These are phyloP conservation scores for Mactromeris polynyma DNA, from an alignment of 2,888 invertebrate genomes.

Conservation along the genomic window DNA sequence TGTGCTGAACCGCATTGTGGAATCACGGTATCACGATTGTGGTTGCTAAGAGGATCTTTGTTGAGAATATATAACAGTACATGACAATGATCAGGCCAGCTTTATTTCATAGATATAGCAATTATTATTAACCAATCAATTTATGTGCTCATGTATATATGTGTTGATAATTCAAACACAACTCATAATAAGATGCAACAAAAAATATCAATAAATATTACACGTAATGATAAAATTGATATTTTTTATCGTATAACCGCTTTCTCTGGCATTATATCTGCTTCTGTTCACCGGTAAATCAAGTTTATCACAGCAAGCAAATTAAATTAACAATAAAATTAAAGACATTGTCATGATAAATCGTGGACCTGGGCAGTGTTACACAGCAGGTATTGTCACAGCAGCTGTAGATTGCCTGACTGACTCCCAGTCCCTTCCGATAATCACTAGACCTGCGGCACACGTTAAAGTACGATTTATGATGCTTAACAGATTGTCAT, in stretches of 20 bases:
- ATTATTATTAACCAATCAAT: too few relatives aligned
- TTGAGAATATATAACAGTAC: too few relatives aligned
- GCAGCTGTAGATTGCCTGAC: constrained; percentile 30
- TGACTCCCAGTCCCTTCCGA: background rate
- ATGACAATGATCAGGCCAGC: too few relatives aligned
- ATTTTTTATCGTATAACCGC: background rate
- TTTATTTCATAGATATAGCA: too few relatives aligned
- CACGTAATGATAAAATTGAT: background rate
- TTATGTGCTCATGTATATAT: too few relatives aligned
- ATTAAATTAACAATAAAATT: constrained; percentile 22
- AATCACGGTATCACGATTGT: too few relatives aligned
- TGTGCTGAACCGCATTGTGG: too few relatives aligned
- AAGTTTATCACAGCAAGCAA: constrained; percentile 16
- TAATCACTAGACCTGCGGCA: constrained; percentile 16
- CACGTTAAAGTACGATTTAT: constrained; percentile 39
- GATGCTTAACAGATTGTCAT: constrained; percentile 19
- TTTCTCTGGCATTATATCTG: background rate
- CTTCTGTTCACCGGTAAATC: background rate
- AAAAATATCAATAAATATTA: background rate
- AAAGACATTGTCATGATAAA: constrained; percentile 21
- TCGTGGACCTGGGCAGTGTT: constrained; percentile 7
- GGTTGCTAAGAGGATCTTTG: too few relatives aligned
- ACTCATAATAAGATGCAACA: background rate
- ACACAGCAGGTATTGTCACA: constrained; percentile 29
- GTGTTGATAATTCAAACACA: too few relatives aligned